phyloP scores from a whole-genome alignment of 2,888 invertebrate genomes.

The Macrophya alboannulata region DNA sequence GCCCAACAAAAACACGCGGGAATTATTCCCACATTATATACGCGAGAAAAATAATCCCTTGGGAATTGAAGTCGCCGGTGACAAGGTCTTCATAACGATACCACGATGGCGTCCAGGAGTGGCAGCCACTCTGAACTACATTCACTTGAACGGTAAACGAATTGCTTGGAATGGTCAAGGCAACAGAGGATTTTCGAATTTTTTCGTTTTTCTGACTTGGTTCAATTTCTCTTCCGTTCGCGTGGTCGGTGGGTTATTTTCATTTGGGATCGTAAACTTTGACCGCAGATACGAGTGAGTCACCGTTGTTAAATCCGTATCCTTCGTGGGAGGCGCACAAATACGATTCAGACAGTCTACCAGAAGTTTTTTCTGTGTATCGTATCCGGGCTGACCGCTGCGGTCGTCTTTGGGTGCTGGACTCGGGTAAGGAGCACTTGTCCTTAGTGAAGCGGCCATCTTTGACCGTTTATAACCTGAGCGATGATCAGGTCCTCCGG shows the following conservation, averaged over 20 bases:
- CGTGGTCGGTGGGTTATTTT: not conserved
- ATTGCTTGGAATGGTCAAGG: not conserved
- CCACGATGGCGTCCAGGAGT: slow-evolving; percentile 90
- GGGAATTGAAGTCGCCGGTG: slow-evolving; percentile 87
- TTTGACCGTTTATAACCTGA: slow-evolving; percentile 88
- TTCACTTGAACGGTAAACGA: slow-evolving; percentile 85
- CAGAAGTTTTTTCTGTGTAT: slow-evolving; percentile 89
- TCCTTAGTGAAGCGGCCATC: slow-evolving; percentile 82
- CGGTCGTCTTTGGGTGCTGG: slow-evolving; percentile 90
- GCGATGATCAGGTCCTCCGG: slow-evolving; percentile 86
- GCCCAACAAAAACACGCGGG: slow-evolving; percentile 81
- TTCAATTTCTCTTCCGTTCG: slow-evolving; percentile 9
- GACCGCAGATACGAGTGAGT: slow-evolving; percentile 84
- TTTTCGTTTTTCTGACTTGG: not conserved
- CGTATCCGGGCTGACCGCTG: slow-evolving; percentile 89
- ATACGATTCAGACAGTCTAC: slow-evolving; percentile 80
- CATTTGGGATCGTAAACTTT: slow-evolving; percentile 37
- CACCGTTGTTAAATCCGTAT: slow-evolving; percentile 89
- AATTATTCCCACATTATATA: slow-evolving; percentile 73
- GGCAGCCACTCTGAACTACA: slow-evolving; percentile 88
- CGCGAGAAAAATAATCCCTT: slow-evolving; percentile 87
- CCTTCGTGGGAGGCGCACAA: slow-evolving; percentile 91
- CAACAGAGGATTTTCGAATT: not conserved
- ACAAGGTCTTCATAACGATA: slow-evolving; percentile 88
- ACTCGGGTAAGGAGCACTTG: slow-evolving; percentile 85